A percentile compares a stretch with the other conserved stretches of the same genome.
These are phyloP conservation scores for Zophobas morio DNA, from an alignment of 1,140 invertebrate genomes.

Conservation along the genomic window DNA sequence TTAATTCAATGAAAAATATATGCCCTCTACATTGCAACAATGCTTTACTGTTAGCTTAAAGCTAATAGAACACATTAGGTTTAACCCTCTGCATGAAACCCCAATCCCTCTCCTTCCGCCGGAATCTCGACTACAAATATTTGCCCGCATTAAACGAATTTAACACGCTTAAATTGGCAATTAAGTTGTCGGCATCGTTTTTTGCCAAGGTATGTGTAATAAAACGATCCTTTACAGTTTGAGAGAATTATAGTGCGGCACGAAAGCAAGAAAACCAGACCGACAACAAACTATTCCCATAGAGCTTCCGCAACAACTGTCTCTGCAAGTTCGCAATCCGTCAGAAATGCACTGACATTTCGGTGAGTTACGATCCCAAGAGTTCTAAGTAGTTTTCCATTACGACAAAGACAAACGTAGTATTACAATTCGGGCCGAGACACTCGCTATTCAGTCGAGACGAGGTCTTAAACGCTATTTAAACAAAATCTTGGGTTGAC, in stretches of 20 bases:
- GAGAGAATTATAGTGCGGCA: constrained; percentile 6
- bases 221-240: constrained; percentile 2
- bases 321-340: constrained; percentile 38
- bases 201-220: constrained; percentile 17
- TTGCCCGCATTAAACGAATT: not conserved
- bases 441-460: constrained; percentile 16
- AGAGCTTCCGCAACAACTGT: constrained; percentile 40
- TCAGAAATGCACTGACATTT: constrained; percentile 35
- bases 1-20: no score
- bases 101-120: no score
- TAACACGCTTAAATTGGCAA: constrained; percentile 25
- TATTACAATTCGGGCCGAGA: not conserved
- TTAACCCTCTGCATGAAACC: no score
- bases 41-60: no score
- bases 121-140: not conserved
- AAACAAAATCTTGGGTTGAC: constrained; percentile 14
- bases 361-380: constrained; percentile 32
- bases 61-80: no score
- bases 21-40: no score
- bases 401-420: constrained; percentile 27
- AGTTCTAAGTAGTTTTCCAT: constrained; percentile 40
- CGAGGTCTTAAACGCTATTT: constrained; percentile 25
- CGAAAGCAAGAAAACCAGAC: constrained; percentile 30
- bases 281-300: constrained; percentile 38
- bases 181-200: constrained; percentile 3